These are phyloP conservation scores for Acanthosepion pharaonis DNA, from an alignment of 2,888 invertebrate genomes.

Conservation along the genomic window DNA sequence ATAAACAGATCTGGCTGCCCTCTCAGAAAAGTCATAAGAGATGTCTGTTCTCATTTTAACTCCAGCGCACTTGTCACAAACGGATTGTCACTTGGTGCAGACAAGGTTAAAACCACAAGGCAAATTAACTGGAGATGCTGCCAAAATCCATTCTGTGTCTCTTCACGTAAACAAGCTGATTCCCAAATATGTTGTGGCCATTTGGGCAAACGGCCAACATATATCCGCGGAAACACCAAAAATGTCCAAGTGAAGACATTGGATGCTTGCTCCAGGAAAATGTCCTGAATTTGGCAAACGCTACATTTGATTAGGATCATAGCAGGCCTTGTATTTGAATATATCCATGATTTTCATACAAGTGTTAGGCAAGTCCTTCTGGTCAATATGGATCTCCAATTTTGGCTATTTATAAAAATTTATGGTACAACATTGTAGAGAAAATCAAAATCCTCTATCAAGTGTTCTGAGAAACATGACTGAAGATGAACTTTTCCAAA, in stretches of 20 bases:
- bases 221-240: neutral
- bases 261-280: neutral
- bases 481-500: too few species aligned
- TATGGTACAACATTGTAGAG: neutral
- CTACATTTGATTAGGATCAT: neutral
- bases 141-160: neutral
- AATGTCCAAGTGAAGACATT: neutral
- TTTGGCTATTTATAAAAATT: neutral
- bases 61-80: neutral
- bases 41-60: conserved; percentile 6
- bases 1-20: neutral
- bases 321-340: neutral
- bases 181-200: neutral
- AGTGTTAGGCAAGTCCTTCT: neutral
- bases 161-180: neutral
- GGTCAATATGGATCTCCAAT: neutral
- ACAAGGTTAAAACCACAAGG: conserved; percentile 14
- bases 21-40: neutral
- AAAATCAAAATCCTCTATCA: too few species aligned
- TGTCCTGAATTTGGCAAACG: neutral
- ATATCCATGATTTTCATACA: neutral
- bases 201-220: neutral
- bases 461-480: too few species aligned
- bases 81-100: neutral
- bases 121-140: neutral